Base-by-base conservation (phyloP, 2,888 invertebrate genomes). In the Gerris lacustris region DNA sequence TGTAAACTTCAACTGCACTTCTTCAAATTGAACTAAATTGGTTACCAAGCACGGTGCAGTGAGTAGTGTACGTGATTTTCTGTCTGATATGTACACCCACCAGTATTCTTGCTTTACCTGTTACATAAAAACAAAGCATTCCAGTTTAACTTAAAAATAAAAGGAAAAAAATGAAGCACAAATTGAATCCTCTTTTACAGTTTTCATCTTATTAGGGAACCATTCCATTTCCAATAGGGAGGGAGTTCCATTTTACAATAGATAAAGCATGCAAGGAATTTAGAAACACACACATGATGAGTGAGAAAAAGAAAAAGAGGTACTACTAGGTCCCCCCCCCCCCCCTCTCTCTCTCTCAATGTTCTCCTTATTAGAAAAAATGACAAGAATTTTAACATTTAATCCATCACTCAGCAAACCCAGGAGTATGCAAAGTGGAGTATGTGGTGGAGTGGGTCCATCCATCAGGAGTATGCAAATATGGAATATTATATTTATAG, bases 31-130 rank as follows among this genome's bases (percentile, higher is more conserved):
- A 67, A 94, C 91, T 73, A 99, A 86, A 80, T 93, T 94, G 70
- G 97, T 97, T 73, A 98, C 89, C 79, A 96, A 91, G 79, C 92
- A 91, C 64, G 98, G 97, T 76, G 94, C 90, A 68, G 97, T 94
- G 75, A 97, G 86, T 77, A 99, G 83, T 73, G 92, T 90, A 79
- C 89, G 90, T 75, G 91, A 92, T 82, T 95, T 97, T 77, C 94
- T 88, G 83, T 99, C 98, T 82, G 93, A 92, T 77, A 99, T 91
- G 81, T 98, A 99, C 75, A 97, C 90, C 97, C 98, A 99, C 98
- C 99, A 99, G 82, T 92, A 97, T 82, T 99, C 99, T 80, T 96
- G 96, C 80, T 99, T 96, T 75, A 91, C 91, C 82, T 85, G 76
- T 1, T 78, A 78, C 67, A 71, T 73, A 69, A 72, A 69, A 68